Percentiles rank a stretch among this genome's conserved stretches.
Evolutionary conservation across 2,113 vertebrate genomes (phyloP).

Genomic region (Dipodomys merriami): DNA sequence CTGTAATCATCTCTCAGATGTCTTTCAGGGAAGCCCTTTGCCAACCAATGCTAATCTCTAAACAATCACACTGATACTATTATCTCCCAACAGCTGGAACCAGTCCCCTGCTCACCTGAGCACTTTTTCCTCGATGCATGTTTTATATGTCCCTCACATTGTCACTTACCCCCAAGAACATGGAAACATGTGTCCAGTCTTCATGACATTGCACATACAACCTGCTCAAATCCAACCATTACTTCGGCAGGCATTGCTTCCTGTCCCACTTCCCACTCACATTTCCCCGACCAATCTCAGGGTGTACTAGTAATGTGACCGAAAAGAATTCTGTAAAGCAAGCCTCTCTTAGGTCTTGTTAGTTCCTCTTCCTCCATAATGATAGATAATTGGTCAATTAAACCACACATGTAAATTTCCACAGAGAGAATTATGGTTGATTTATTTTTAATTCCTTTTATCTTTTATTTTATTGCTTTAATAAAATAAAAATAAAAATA

Average conservation of each 20-base stretch:
- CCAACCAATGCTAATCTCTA: neutral
- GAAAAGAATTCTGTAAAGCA: neutral
- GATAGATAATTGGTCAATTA: neutral
- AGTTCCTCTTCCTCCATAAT: neutral
- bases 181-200: neutral
- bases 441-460: slow-evolving; percentile 57
- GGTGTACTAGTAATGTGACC: neutral
- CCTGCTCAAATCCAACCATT: neutral
- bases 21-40: neutral
- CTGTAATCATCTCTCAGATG: slow-evolving; percentile 5
- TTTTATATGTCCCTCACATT: neutral
- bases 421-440: neutral
- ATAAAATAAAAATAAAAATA: slow-evolving; percentile 28
- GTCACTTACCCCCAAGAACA: neutral
- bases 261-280: neutral
- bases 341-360: neutral
- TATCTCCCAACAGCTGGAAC: neutral
- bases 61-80: neutral
- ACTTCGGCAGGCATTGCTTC: neutral
- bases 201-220: too few species aligned
- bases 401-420: neutral
- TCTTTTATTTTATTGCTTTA: neutral
- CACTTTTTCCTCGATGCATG: neutral
- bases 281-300: neutral
- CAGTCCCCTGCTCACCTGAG: neutral